Evolutionary conservation across 1,140 invertebrate species (phyloP), one percentile per base, ranked within the genome.

Genomic region (Diorhabda elongata): DNA sequence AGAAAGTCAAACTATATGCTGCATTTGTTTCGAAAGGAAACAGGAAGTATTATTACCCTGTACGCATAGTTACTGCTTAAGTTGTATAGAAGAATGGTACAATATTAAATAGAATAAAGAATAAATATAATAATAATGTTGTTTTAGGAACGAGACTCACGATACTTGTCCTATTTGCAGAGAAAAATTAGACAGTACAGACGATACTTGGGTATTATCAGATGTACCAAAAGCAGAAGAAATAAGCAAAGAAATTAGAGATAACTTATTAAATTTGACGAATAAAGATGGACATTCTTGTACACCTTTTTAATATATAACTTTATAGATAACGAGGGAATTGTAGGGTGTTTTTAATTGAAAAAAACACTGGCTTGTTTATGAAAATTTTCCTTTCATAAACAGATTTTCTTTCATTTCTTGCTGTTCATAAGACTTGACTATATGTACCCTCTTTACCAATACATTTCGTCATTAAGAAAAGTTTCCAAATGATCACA

Each of bases 121-220:
- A 26, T 26, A 26, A 26, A 26, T 26, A 26, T 26, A 26, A 26
- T 26, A 26, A 26, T 26, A 26, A 52, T 52, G n/a, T 73, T 74
- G 73, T 81, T 80, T 69, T 70, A 90, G 88, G 87, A 89, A 87
- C 82, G 84, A 87, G 43, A 81, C 83, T 61, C 84, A 89, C 73
- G 87, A 88, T 74, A 90, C 87, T 0, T 91, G 89, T 78, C 89
- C 89, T 2, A 84, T 90, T 45, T 91, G 89, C 74, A 81, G 87
- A 52, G 87, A 87, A 69, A 83, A 79, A 68, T 76, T 90, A 41
- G 82, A 85, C 58, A 88, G 84, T 71, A 85, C 85, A 4, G 85
- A 89, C 74, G 88, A 90, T 69, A 85, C 87, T 0, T 91, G 89
- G 89, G 86, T 90, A 3, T 80, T 87, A 63, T 86, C 87, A 7